phyloP scores from a whole-genome alignment of 1,140 invertebrate species.

The Argopecten irradians region DNA sequence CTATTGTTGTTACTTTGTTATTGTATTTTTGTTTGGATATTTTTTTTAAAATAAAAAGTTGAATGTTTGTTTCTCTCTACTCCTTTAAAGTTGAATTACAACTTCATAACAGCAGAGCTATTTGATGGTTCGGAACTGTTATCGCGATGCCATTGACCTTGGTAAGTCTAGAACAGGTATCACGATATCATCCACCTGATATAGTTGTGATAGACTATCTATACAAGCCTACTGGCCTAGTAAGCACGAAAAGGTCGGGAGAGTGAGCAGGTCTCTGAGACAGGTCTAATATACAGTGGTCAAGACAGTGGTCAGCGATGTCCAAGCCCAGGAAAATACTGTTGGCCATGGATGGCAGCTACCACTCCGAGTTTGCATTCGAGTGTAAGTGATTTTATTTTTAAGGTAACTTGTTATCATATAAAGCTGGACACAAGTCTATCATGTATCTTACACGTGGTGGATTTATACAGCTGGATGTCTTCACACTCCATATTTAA shows the following conservation, averaged over 20 bases:
- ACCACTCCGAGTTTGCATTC: slow-evolving; percentile 44
- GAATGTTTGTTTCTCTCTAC: too few species aligned
- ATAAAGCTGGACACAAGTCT: neutral
- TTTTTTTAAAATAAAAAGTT: too few species aligned
- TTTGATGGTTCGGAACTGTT: neutral
- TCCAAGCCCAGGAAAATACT: slow-evolving; percentile 39
- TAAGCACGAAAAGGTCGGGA: neutral
- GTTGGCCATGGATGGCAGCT: slow-evolving; percentile 51
- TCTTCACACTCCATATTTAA: too few species aligned
- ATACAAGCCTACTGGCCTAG: neutral
- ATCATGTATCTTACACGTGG: neutral
- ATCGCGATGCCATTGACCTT: too few species aligned
- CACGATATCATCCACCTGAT: neutral
- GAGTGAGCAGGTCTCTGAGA: neutral
- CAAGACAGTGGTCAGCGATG: neutral
- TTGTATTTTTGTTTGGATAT: too few species aligned
- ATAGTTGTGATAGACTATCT: neutral
- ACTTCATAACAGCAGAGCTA: neutral
- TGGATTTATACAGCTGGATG: too few species aligned
- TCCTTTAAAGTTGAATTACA: too few species aligned
- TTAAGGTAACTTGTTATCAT: neutral
- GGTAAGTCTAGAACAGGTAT: neutral
- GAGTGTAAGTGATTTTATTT: slow-evolving; percentile 41
- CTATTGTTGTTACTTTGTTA: too few species aligned
- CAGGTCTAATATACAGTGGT: neutral